Evolutionary conservation across 2,113 vertebrate genomes (phyloP).

Genomic region (Dicrurus megarhynchus): DNA sequence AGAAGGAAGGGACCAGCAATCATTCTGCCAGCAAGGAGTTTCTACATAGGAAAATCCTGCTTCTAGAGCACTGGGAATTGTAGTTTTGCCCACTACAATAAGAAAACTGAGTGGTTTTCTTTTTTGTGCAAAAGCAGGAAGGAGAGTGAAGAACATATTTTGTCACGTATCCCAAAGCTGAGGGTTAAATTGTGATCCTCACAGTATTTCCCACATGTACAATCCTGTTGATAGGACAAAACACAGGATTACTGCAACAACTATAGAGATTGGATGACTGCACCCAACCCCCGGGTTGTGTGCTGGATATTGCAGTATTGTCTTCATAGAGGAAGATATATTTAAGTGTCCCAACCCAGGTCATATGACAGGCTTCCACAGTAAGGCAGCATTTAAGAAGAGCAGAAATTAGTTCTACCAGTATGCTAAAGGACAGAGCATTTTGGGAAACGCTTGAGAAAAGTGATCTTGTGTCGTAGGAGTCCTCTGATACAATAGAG

Average conservation of each 20-base stretch:
- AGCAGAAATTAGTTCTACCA: background rate
- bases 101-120: background rate
- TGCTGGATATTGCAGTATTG: background rate
- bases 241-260: background rate
- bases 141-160: background rate
- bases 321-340: background rate
- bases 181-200: background rate
- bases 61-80: background rate
- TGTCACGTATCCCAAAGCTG: background rate
- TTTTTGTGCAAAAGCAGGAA: background rate
- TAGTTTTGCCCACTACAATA: background rate
- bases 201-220: background rate
- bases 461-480: background rate
- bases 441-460: background rate
- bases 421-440: background rate
- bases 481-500: background rate
- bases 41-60: background rate
- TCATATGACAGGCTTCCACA: background rate
- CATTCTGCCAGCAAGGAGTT: background rate
- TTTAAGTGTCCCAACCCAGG: background rate
- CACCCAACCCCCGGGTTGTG: fast-evolving
- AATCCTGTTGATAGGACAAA: background rate
- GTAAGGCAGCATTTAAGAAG: background rate
- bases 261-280: background rate
- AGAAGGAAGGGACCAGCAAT: background rate